A percentile compares a stretch with the other conserved stretches of the same genome.
Evolutionary conservation across 2,797 vertebrate species (phyloP).

Genomic region (Setipinna tenuifilis): DNA sequence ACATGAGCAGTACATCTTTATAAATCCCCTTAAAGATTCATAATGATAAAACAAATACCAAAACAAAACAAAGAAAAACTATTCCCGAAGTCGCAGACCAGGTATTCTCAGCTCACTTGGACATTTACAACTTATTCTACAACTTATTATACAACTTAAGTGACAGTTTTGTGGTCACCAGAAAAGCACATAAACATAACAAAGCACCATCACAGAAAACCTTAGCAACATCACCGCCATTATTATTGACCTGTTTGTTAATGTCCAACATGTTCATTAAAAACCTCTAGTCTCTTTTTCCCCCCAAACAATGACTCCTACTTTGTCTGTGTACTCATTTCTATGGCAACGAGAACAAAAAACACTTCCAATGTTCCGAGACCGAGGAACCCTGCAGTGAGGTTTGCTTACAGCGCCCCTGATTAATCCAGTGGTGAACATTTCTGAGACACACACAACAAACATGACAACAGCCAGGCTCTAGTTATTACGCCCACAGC

Average conservation of each 20-base stretch:
- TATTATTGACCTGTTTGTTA: neutral
- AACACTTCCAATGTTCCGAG: constrained; percentile 24
- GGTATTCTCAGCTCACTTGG: too few species aligned
- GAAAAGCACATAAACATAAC: neutral
- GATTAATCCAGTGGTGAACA: constrained; percentile 19
- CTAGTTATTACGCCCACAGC: neutral
- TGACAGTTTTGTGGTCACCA: too few species aligned
- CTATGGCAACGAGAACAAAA: constrained; percentile 60
- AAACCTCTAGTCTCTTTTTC: neutral
- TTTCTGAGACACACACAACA: neutral
- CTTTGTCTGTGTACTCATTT: constrained; percentile 48
- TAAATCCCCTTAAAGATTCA: neutral
- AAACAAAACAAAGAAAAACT: too few species aligned
- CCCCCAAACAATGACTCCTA: neutral
- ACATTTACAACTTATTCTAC: too few species aligned
- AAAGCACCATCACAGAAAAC: neutral
- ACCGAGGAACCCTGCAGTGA: constrained; percentile 49
- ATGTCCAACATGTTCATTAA: neutral
- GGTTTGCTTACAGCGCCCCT: constrained; percentile 48
- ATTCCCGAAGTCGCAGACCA: too few species aligned
- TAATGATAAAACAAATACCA: too few species aligned
- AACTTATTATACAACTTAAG: too few species aligned
- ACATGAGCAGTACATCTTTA: constrained; percentile 22
- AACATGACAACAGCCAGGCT: neutral
- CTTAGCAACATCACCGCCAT: neutral